Conservation (phyloP, 2,797 vertebrate genomes). For the Notolepis coatsorum region DNA sequence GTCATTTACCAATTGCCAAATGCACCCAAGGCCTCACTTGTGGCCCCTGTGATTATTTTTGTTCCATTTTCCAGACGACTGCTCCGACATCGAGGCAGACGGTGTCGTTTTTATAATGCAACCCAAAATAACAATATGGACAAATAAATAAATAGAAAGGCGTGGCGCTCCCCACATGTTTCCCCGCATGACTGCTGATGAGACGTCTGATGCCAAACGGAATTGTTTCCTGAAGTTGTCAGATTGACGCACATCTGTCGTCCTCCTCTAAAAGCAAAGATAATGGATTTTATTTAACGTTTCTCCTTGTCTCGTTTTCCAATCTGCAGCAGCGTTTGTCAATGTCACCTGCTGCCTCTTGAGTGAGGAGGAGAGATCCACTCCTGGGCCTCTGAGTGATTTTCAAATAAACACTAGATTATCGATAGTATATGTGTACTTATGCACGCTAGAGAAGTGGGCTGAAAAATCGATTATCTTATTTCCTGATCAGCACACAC, state of each 20-base stretch:
- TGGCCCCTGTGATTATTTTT: slow-evolving; percentile 32
- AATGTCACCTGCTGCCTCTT: slow-evolving; percentile 67
- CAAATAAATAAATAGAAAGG: slow-evolving; percentile 13
- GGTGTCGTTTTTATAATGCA: slow-evolving; percentile 30
- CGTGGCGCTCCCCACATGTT: slow-evolving; percentile 42
- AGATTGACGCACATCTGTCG: slow-evolving; percentile 57
- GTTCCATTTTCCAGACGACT: slow-evolving; percentile 55
- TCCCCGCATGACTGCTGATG: slow-evolving; percentile 40
- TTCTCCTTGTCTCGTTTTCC: slow-evolving; percentile 80
- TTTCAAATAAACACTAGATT: too few species aligned
- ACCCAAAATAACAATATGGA: slow-evolving; percentile 21
- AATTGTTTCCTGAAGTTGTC: slow-evolving; percentile 78
- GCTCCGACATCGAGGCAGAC: slow-evolving; percentile 44
- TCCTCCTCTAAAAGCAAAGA: slow-evolving; percentile 61
- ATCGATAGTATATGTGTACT: too few species aligned
- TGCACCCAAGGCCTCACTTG: slow-evolving; percentile 15
- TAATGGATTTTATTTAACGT: slow-evolving; percentile 81
- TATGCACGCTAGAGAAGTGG: too few species aligned
- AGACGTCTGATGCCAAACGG: slow-evolving; percentile 67
- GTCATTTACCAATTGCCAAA: slow-evolving; percentile 38
- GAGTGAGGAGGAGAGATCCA: too few species aligned
- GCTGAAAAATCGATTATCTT: too few species aligned
- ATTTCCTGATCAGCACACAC: too few species aligned
- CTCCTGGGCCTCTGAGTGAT: too few species aligned
- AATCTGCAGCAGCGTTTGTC: slow-evolving; percentile 77